Base-by-base conservation (phyloP, 2,797 vertebrate species). In the Sebastiscus tertius region DNA sequence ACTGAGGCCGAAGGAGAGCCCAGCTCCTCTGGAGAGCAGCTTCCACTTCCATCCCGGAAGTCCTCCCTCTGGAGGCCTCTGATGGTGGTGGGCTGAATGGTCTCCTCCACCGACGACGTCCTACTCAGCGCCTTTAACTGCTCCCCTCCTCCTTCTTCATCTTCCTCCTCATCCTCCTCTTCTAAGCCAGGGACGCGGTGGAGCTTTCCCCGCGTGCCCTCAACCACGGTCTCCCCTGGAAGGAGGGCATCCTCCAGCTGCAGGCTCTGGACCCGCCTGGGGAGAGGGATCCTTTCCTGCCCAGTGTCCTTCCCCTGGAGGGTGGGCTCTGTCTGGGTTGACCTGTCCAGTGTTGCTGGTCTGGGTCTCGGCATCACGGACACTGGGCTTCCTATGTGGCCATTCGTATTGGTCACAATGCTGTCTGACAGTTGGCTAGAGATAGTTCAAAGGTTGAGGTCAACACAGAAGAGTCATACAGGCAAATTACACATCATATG, bases 321-420 rank as follows among this genome's bases (percentile, higher is more conserved):
- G 59, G 70, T 49, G 12, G 81, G 49, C 29, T 96, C 95, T 1
- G 96, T 96, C 89, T 96, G 96, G 59, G 95, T 96, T 4, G 89
- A 94, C 81, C 79, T 90, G 83, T 96, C 95, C 72, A 70, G 52
- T 46, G 92, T 89, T 54, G 79, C 56, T 16, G 84, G 39, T 82
- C 81, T 85, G 65, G 80, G 72, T 42, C 56, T 74, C 20, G 70
- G 81, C n/a, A 83, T 79, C 24, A 33, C 74, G 34, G 89, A 83
- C 58, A 56, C 54, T 31, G 83, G 85, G 34, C 75, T 62, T 83
- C 74, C 86, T 74, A 69, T 83, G 80, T 86, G 88, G 79, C 94
- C 93, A 46, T 95, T 95, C 20, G 91, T 84, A 55, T 87, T 80
- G 92, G 75, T 90, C 85, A 91, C 86, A 72, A 75, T 58, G 79